Evolutionary conservation across 2,113 vertebrate genomes (phyloP), one percentile per base, ranked within the genome.

Genomic region (Steatornis caripensis): DNA sequence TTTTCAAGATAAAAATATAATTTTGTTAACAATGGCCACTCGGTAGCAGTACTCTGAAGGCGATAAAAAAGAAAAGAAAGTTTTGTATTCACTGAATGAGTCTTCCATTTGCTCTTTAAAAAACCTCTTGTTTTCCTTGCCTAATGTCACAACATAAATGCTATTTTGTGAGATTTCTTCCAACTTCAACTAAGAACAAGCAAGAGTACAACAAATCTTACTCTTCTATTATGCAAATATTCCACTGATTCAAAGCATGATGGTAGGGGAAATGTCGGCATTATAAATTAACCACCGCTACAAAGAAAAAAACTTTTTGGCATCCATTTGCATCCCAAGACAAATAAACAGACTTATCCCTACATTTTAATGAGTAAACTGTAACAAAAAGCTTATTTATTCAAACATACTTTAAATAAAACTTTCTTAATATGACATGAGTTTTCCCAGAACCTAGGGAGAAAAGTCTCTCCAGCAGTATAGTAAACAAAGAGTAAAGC

Each of bases 361-460:
- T 74, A 72, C 72, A 75, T 60, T 93, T 84, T 77, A 94, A 83
- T 78, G 68, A 96, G 61, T 43, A 89, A 96, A 90, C 27, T 54
- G n/a, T 62, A 90, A 77, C 21, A 78, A 84, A 82, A 84, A 41
- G 4, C 22, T 91, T 87, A 58, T 70, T 95, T 89, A 94, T 85
- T 91, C 48, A 93, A 84, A 82, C 32, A 55, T 7, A 46, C 8
- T 49, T 89, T 61, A 61, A 76, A 74, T 51, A 91, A 91, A 81
- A 41, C 60, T 61, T 36, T 43, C 79, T 93, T 86, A 87, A 76
- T 69, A 41, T 32, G 29, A 70, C 58, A 22, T 70, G 65, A 74
- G 14, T 49, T 91, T 86, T 87, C 9, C 36, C 58, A 77, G 86
- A 91, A 92, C 3, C 46, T 71, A 66, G 41, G 23, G 41, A 89